Evolutionary conservation across 2,888 invertebrate species (phyloP).

Genomic region (Caenorhabditis panamensis): DNA sequence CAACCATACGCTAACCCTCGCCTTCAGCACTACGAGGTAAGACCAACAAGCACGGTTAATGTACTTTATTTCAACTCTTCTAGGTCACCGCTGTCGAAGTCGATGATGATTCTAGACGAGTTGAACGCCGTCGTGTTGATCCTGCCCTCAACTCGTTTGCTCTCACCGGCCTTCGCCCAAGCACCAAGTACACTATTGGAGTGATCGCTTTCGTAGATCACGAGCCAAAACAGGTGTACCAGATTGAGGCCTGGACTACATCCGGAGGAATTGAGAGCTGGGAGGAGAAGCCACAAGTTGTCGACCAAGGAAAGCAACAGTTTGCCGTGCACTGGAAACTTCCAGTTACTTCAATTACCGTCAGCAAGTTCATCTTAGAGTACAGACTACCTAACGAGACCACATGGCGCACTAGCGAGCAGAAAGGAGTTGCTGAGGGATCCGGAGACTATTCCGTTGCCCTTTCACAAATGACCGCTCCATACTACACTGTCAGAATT

Average conservation of each 20-base stretch:
- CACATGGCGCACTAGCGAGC: slow-evolving; percentile 64
- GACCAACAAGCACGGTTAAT: too few relatives aligned
- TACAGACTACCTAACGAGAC: slow-evolving; percentile 80
- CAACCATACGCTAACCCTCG: slow-evolving; percentile 71
- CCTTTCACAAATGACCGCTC: slow-evolving; percentile 68
- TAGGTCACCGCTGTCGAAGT: slow-evolving; percentile 72
- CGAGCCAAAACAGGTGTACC: slow-evolving; percentile 78
- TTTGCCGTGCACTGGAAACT: slow-evolving; percentile 79
- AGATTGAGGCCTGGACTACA: slow-evolving; percentile 70
- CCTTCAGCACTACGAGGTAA: slow-evolving; percentile 80
- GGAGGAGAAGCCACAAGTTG: slow-evolving; percentile 70
- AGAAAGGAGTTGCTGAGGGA: slow-evolving; percentile 68
- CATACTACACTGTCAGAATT: slow-evolving; percentile 76
- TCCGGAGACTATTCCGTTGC: slow-evolving; percentile 69
- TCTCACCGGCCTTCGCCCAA: slow-evolving; percentile 78
- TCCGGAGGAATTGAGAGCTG: slow-evolving; percentile 67
- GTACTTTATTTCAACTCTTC: not conserved
- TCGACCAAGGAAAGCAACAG: slow-evolving; percentile 68
- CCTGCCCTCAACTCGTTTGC: slow-evolving; percentile 71
- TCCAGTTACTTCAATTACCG: slow-evolving; percentile 63
- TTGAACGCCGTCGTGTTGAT: slow-evolving; percentile 76
- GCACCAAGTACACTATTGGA: slow-evolving; percentile 79
- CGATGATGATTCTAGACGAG: slow-evolving; percentile 62
- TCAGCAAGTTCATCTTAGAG: slow-evolving; percentile 78
- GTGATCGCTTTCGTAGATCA: slow-evolving; percentile 80